A percentile compares a stretch with the other conserved stretches of the same genome.
Conservation (phyloP, 2,797 vertebrate genomes). For the Syngnathus rostellatus region DNA sequence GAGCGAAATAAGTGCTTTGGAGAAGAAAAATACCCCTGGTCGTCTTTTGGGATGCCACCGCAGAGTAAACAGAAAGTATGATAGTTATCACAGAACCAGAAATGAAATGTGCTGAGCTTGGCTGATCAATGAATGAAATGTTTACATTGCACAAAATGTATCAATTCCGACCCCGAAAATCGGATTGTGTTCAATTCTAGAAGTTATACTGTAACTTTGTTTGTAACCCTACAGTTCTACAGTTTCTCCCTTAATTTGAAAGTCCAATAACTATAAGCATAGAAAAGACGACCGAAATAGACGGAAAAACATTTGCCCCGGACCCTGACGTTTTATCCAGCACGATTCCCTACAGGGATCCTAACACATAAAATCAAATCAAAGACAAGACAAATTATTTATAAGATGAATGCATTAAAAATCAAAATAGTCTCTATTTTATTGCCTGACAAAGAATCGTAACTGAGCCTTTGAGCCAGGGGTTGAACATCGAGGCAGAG, state of each 20-base stretch:
- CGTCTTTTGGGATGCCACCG: no score
- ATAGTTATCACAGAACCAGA: no score
- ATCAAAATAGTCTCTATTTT: constrained; percentile 19
- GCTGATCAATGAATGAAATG: no score
- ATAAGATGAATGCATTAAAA: constrained; percentile 30
- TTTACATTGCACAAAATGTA: no score
- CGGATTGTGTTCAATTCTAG: no score
- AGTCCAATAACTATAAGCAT: background rate
- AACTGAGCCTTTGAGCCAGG: constrained; percentile 13
- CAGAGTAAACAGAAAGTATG: no score
- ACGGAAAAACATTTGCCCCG: background rate
- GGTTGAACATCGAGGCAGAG: constrained; percentile 20
- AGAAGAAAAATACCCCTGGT: background rate
- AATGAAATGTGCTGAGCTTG: no score
- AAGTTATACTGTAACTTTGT: no score
- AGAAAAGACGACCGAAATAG: background rate
- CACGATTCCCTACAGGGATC: background rate
- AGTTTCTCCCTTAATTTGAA: background rate
- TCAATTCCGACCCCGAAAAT: no score
- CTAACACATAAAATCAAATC: background rate
- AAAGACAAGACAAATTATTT: constrained; percentile 22
- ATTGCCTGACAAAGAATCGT: background rate
- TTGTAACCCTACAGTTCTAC: no score
- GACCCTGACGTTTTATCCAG: background rate
- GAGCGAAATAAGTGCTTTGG: background rate